Base-by-base conservation (phyloP, 2,888 invertebrate genomes). In the Callyntrura guangdongensis region DNA sequence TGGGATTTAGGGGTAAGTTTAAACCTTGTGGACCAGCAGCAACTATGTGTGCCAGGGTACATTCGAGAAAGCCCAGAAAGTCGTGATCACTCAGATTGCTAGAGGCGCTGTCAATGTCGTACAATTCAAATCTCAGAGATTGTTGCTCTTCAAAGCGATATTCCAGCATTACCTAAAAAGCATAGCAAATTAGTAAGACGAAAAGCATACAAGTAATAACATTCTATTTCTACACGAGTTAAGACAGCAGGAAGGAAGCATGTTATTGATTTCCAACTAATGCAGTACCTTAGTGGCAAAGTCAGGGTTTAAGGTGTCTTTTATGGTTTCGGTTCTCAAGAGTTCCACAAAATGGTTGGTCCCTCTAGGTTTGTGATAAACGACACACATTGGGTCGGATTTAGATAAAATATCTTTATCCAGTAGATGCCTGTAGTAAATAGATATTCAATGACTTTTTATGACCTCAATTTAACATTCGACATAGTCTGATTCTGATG, bases 121-220 rank as follows among this genome's bases (percentile, higher is more conserved):
- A 95, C 0, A 95, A 95, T 91, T 95, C 95, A 94, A 96, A 95
- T 93, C 95, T 95, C 49, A 96, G 94, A 36, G 95, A 94, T 94
- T 96, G 96, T 81, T 96, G 95, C 91, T 96, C 95, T 93, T 96
- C 96, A 95, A 96, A 96, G 87, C 95, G 95, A 94, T 96, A 96
- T 59, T 94, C 94, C 77, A 93, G 90, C 1, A 93, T 93, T 0
- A 92, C 83, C 93, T 94, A 25, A 11, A 56, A 79, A n/a, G 36
- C n/a, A n/a, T 56, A 20, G 47, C 27, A n/a, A 56, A 25, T 22
- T 22, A 61, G 22, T 27, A 84, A 12, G n/a, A 8, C 22, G n/a
- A 67, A 45, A 47, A 17, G 36, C 1, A 4, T 56, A 81, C 12
- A 81, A 81, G 8, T 25, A 59, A 17, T 1, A 81, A 79, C 25